Conservation (phyloP, 1,140 invertebrate genomes). For the Bemisia tabaci region DNA sequence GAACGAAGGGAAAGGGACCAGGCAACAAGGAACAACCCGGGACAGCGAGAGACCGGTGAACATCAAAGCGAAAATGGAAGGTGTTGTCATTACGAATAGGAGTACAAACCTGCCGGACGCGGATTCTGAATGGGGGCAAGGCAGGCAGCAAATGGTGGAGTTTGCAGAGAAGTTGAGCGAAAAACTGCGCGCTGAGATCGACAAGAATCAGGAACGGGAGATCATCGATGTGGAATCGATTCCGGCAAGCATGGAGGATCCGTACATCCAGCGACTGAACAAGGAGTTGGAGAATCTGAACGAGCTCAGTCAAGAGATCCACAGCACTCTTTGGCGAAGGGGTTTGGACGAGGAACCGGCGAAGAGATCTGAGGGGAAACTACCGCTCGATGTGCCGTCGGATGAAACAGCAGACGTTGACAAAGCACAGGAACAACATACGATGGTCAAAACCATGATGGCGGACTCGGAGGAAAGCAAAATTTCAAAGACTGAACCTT, state of each 20-base stretch:
- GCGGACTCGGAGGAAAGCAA: not conserved
- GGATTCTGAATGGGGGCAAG: constrained; percentile 33
- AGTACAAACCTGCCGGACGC: not conserved
- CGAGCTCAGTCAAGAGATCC: constrained; percentile 38
- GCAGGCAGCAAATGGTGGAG: constrained; percentile 50
- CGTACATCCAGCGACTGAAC: constrained; percentile 37
- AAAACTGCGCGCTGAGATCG: constrained; percentile 57
- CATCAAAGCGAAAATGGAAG: not conserved
- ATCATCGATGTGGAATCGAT: constrained; percentile 12
- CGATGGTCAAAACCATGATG: not conserved
- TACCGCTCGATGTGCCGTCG: no score
- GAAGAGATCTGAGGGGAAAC: not conserved
- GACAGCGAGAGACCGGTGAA: not conserved
- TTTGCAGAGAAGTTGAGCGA: constrained; percentile 61
- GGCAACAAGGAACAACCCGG: not conserved
- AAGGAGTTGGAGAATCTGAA: constrained; percentile 37
- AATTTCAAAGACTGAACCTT: not conserved
- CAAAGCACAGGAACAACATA: not conserved
- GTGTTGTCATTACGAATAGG: not conserved
- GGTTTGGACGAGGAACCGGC: not conserved
- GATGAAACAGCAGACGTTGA: not conserved
- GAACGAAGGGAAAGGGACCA: not conserved
- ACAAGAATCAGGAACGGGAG: constrained; percentile 40
- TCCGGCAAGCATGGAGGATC: constrained; percentile 30
- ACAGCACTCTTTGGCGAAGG: constrained; percentile 20